Evolutionary conservation across 2,113 vertebrate genomes (phyloP), one percentile per base, ranked within the genome.

Genomic region (Catharus fuscescens): DNA sequence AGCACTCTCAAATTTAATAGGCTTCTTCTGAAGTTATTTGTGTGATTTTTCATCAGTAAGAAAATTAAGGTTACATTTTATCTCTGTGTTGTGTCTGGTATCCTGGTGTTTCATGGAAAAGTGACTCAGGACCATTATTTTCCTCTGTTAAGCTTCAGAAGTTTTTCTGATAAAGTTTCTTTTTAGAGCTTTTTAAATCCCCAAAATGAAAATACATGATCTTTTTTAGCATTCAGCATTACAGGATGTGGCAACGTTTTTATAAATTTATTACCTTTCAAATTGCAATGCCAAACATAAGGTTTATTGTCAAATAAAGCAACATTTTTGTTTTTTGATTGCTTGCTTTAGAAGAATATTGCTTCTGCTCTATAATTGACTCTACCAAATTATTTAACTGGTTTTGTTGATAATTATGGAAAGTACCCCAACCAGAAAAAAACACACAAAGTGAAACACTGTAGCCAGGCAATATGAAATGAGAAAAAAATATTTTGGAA

Each of bases 251-350:
- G 93, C 67, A 94, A 93, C 73, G 80, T 90, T 95, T 96, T 96
- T 92, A 97, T 90, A 95, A 96, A 97, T 97, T 96, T 97, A 97
- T 96, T 97, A 96, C 95, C 95, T 89, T 97, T 96, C 80, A 93
- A 95, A 95, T 59, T 85, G 73, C 91, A 50, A 88, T 93, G 97
- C 96, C 97, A 98, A 98, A 97, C 84, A 92, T 95, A 94, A 96
- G 97, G 97, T 97, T 98, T 98, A 98, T 97, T 97, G 88, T 96
- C 96, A 97, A 98, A 97, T 97, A 97, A 97, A 97, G 76, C 76
- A 88, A 74, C 13, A 80, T 89, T 96, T 96, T 95, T 96, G 31
- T 18, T 93, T 97, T 97, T 96, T 96, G 87, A 97, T 95, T 96
- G 96, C 94, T 80, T 97, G 82, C 54, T 96, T 97, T 93, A 93